Percentiles rank a stretch among this genome's conserved stretches.
Evolutionary conservation across 2,113 vertebrate species (phyloP).

Genomic region (Dicerorhinus sumatrensis): DNA sequence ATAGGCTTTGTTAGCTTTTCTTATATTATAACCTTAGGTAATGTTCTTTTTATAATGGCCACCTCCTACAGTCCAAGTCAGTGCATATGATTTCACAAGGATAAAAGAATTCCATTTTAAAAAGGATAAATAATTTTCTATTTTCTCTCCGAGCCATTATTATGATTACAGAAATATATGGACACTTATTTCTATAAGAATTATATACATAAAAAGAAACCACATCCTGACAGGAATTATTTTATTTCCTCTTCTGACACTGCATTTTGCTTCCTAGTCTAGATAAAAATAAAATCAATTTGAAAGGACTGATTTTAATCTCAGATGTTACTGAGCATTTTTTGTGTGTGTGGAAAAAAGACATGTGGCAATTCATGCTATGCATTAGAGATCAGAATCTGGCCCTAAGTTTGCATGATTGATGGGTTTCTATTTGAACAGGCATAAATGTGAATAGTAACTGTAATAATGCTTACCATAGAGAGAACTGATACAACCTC

Average conservation of each 20-base stretch:
- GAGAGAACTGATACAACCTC: constrained; percentile 56
- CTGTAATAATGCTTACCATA: constrained; percentile 58
- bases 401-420: constrained; percentile 59
- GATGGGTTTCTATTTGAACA: constrained; percentile 70
- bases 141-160: constrained; percentile 35
- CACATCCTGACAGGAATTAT: constrained; percentile 40
- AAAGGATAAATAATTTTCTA: constrained; percentile 34
- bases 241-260: constrained; percentile 62
- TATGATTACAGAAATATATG: constrained; percentile 54
- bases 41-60: constrained; percentile 20
- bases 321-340: constrained; percentile 49
- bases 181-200: constrained; percentile 17
- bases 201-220: constrained; percentile 45
- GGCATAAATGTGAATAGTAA: constrained; percentile 43
- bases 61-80: not conserved
- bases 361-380: constrained; percentile 48
- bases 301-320: constrained; percentile 74
- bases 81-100: not conserved
- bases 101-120: constrained; percentile 46
- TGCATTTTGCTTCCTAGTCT: constrained; percentile 54
- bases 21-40: constrained; percentile 33
- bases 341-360: not conserved
- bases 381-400: constrained; percentile 52
- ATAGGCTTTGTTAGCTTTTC: not conserved
- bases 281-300: constrained; percentile 70